Evolutionary conservation across 2,113 vertebrate species (phyloP), one percentile per base, ranked within the genome.

Genomic region (Trogon surrucura): DNA sequence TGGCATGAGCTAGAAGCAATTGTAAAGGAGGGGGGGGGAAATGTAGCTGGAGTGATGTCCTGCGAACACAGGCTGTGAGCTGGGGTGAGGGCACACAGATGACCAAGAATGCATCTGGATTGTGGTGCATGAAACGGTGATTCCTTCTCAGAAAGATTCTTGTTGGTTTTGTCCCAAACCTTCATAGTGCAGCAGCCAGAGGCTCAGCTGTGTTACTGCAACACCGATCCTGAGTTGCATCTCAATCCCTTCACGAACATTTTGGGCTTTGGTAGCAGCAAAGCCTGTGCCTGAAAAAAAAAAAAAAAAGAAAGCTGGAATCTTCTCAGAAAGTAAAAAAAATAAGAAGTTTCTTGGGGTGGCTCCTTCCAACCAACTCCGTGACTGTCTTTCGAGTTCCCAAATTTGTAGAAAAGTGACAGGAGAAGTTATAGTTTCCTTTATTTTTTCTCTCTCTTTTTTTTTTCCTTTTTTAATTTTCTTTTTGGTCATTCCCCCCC

Each of bases 361-460:
- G 0, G 17, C 54, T 83, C 2, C 17, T 64, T 66, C 58, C 48
- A 32, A 84, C 34, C 13, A 66, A 16, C 27, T 71, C 13, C 3
- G 4, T 91, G 36, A 23, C 88, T 93, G 82, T 90, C 80, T 95
- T 74, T 88, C 58, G 87, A 91, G 70, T 96, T 96, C 73, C 80
- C 21, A 82, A 96, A 96, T 77, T 91, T 81, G 41, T 90, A 73
- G 84, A 94, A 95, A 97, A 97, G 91, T 94, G 96, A 95, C 92
- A 96, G 66, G 95, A 84, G 94, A 97, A 98, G 97, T 97, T 97
- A 88, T 67, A 91, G 91, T 94, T 95, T 95, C 93, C 81, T 97
- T 97, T 97, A 53, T 95, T 94, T 95, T 94, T 3, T 23, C 5
- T 56, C 8, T 25, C 15, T 12, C 20, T 23, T 48, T n/a, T 54